phyloP scores from a whole-genome alignment of 2,113 vertebrate species.

The Catharus fuscescens region DNA sequence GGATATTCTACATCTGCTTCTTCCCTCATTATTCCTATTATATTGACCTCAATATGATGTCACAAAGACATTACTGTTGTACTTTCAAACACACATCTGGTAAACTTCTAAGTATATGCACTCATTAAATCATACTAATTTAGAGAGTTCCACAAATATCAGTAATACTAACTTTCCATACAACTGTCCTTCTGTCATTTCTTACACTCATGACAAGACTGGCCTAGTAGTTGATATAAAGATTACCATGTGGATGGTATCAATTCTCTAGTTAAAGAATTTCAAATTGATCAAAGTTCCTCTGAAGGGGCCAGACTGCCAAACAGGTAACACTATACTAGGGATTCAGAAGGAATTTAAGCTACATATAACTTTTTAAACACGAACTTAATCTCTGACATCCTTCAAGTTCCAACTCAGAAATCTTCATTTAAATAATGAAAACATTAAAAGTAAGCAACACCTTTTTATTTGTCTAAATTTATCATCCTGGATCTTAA shows the following conservation, averaged over 20 bases:
- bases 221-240: too few species aligned
- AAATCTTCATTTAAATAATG: not conserved
- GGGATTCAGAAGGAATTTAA: not conserved
- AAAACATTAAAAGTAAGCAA: not conserved
- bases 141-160: not conserved
- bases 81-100: not conserved
- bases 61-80: not conserved
- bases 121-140: not conserved
- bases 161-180: not conserved
- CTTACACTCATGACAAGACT: not conserved
- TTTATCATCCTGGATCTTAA: not conserved
- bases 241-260: too few species aligned
- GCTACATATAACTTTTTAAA: not conserved
- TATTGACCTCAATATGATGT: not conserved
- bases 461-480: not conserved
- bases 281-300: not conserved
- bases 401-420: not conserved
- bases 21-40: not conserved
- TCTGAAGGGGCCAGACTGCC: not conserved
- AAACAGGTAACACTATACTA: not conserved
- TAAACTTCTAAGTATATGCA: not conserved
- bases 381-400: not conserved
- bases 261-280: not conserved
- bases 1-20: not conserved
- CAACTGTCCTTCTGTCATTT: not conserved